Conservation (phyloP, 2,797 vertebrate genomes). For the Acanthis flammea region DNA sequence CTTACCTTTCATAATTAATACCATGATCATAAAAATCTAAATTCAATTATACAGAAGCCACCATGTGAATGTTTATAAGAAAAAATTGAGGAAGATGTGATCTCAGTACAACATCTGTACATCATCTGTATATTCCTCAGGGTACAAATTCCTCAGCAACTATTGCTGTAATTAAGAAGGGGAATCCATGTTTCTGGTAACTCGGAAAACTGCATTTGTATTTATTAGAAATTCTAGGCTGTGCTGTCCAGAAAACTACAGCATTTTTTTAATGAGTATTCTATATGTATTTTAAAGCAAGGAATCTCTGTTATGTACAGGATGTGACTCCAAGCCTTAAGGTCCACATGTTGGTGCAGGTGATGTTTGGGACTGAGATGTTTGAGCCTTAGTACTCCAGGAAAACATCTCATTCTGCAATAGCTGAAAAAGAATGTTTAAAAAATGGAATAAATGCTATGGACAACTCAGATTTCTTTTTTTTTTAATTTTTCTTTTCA, state of each 20-base stretch:
- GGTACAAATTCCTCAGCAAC: background rate
- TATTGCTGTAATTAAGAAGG: background rate
- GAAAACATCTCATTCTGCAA: background rate
- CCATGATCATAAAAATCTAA: conserved; percentile 40
- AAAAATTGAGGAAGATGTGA: background rate
- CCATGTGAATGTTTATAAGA: background rate
- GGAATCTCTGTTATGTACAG: background rate
- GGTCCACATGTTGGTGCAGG: background rate
- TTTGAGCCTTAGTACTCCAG: background rate
- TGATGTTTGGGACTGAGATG: background rate
- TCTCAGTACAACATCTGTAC: background rate
- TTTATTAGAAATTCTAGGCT: background rate
- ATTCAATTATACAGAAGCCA: background rate
- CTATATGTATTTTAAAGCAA: background rate
- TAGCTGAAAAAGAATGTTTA: background rate
- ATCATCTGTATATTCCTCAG: background rate
- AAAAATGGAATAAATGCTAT: background rate
- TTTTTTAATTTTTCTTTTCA: background rate
- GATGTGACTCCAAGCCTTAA: background rate
- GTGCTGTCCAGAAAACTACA: background rate
- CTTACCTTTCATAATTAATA: conserved; percentile 25
- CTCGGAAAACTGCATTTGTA: background rate
- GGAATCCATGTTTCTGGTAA: background rate
- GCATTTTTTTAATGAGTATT: background rate
- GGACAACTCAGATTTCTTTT: accelerated